These are phyloP conservation scores for Mustela lutreola DNA, from an alignment of 2,113 vertebrate species.

Conservation along the genomic window DNA sequence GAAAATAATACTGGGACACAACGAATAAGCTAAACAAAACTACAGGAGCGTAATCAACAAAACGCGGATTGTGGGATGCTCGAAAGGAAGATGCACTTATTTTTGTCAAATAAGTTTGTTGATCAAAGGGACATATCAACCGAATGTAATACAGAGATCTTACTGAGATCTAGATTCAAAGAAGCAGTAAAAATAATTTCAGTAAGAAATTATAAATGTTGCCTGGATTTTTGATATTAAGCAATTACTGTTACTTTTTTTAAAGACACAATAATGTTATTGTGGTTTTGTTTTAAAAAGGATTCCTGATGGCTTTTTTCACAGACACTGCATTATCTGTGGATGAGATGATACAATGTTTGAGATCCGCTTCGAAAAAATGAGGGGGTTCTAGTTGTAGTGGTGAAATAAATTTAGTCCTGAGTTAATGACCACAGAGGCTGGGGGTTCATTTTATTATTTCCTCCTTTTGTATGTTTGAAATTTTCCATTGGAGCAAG, in stretches of 20 bases:
- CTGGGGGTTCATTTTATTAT: neutral
- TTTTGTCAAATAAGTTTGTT: neutral
- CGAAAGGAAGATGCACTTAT: neutral
- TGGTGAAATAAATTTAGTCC: neutral
- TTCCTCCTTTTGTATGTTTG: neutral
- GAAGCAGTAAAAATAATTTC: neutral
- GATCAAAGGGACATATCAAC: neutral
- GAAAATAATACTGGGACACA: neutral
- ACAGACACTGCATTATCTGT: neutral
- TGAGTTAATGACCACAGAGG: neutral
- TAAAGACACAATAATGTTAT: neutral
- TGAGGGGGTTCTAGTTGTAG: neutral
- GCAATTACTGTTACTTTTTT: neutral
- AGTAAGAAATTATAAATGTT: neutral
- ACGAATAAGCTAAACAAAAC: neutral
- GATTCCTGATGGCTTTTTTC: neutral
- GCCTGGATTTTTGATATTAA: neutral
- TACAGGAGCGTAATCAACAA: neutral
- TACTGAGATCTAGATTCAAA: neutral
- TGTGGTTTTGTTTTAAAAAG: neutral
- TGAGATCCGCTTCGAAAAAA: slow-evolving; percentile 41
- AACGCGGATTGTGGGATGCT: neutral
- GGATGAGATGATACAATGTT: neutral
- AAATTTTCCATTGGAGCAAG: neutral
- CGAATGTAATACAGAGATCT: neutral